phyloP scores from a whole-genome alignment of 1,140 invertebrate genomes.

The Parasteatoda tepidariorum region DNA sequence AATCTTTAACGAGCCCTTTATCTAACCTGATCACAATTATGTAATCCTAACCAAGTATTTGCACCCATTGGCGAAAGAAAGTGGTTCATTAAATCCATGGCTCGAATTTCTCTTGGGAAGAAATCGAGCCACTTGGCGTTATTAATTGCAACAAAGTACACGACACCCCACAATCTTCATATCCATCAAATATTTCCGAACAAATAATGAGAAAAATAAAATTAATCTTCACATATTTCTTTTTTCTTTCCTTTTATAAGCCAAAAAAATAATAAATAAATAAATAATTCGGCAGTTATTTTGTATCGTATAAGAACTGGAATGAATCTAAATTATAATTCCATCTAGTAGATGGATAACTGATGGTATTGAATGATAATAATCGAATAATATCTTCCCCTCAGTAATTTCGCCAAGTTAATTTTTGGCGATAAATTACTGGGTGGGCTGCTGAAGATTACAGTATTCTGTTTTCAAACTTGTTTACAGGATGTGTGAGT shows the following conservation, averaged over 20 bases:
- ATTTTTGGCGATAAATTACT: background rate
- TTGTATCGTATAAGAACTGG: background rate
- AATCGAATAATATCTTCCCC: background rate
- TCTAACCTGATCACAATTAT: too few relatives aligned
- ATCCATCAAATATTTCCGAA: background rate
- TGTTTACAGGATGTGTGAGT: background rate
- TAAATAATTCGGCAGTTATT: background rate
- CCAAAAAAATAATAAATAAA: background rate
- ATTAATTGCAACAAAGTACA: background rate
- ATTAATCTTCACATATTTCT: background rate
- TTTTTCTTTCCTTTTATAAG: too few relatives aligned
- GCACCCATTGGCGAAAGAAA: background rate
- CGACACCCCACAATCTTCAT: background rate
- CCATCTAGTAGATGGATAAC: background rate
- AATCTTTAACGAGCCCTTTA: too few relatives aligned
- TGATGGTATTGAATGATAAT: background rate
- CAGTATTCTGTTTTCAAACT: background rate
- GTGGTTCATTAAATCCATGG: background rate
- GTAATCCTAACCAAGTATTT: too few relatives aligned
- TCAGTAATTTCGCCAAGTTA: background rate
- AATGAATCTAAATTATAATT: background rate
- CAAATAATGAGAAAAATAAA: background rate
- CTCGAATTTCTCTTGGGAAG: background rate
- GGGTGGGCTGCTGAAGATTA: background rate
- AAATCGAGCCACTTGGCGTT: background rate